These are phyloP conservation scores for Cordylochernes scorpioides DNA, from an alignment of 2,888 invertebrate species.

Conservation along the genomic window DNA sequence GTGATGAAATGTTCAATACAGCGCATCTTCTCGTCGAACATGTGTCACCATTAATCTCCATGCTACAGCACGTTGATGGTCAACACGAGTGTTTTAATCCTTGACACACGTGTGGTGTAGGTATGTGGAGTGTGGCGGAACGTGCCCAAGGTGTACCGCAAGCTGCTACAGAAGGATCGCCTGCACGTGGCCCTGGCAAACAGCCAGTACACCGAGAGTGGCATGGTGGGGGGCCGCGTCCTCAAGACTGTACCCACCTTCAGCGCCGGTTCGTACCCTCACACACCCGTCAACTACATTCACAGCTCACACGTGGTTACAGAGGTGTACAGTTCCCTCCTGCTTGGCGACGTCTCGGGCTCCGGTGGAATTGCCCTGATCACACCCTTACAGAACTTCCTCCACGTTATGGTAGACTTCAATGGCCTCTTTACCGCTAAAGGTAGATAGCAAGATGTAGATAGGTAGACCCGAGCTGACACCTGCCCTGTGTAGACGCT, in stretches of 20 bases:
- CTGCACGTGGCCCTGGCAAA: slow-evolving; percentile 12
- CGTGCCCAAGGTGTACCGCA: slow-evolving; percentile 53
- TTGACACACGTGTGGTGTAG: slow-evolving; percentile 7
- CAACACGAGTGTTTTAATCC: too few relatives aligned
- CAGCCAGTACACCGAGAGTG: slow-evolving; percentile 22
- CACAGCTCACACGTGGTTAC: background rate
- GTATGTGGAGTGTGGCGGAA: slow-evolving; percentile 69
- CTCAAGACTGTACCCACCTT: slow-evolving; percentile 9
- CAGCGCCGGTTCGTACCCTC: background rate
- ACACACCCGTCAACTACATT: background rate
- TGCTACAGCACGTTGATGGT: too few relatives aligned
- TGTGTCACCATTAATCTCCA: too few relatives aligned
- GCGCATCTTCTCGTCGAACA: too few relatives aligned
- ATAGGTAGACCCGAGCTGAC: background rate
- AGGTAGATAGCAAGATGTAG: slow-evolving; percentile 20
- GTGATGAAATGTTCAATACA: too few relatives aligned
- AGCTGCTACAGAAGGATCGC: slow-evolving; percentile 17
- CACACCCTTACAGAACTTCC: slow-evolving; percentile 38
- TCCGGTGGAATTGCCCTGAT: slow-evolving; percentile 56
- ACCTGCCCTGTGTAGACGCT: slow-evolving; percentile 4
- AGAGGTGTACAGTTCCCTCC: slow-evolving; percentile 50
- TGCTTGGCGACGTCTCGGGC: slow-evolving; percentile 29
- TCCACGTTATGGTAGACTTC: slow-evolving; percentile 50
- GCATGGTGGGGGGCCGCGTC: slow-evolving; percentile 19
- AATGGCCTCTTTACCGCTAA: slow-evolving; percentile 39